Conservation (phyloP, 1,140 invertebrate species). For the Drosophila kikkawai region DNA sequence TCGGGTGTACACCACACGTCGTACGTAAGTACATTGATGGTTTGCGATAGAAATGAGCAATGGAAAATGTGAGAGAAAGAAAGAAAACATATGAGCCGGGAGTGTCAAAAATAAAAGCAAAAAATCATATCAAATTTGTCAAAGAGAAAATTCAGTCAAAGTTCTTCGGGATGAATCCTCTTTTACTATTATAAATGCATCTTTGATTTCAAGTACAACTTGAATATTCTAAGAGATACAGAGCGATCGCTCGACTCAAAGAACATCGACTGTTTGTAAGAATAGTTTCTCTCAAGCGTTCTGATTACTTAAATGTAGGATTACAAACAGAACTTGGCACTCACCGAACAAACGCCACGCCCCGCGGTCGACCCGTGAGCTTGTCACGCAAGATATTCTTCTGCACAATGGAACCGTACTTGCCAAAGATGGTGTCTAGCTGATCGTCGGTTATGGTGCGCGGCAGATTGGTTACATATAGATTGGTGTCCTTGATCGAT, state of each 20-base stretch:
- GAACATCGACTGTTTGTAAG: conserved; percentile 4
- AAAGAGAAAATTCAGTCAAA: conserved; percentile 10
- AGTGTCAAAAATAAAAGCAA: conserved; percentile 9
- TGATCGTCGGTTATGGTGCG: conserved; percentile 93
- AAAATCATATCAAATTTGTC: conserved; percentile 4
- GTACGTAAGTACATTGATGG: conserved; percentile 24
- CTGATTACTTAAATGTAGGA: not conserved
- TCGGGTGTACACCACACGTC: conserved; percentile 18
- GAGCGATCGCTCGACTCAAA: not conserved
- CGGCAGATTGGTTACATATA: conserved; percentile 97
- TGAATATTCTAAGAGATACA: not conserved
- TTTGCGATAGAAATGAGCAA: conserved; percentile 14
- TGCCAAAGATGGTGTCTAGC: conserved; percentile 93
- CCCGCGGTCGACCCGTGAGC: conserved; percentile 92
- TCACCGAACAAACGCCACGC: conserved; percentile 97
- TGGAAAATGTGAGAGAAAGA: conserved; percentile 19
- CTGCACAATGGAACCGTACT: conserved; percentile 95
- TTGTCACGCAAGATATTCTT: conserved; percentile 95
- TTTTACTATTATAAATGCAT: not conserved
- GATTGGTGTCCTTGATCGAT: conserved; percentile 97
- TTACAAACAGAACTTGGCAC: conserved; percentile 24
- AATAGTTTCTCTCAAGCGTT: not conserved
- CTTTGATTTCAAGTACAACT: not conserved
- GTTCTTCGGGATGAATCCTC: not conserved
- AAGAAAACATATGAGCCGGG: conserved; percentile 18